Base-by-base conservation (phyloP, 2,888 invertebrate genomes). In the Apamea monoglypha region DNA sequence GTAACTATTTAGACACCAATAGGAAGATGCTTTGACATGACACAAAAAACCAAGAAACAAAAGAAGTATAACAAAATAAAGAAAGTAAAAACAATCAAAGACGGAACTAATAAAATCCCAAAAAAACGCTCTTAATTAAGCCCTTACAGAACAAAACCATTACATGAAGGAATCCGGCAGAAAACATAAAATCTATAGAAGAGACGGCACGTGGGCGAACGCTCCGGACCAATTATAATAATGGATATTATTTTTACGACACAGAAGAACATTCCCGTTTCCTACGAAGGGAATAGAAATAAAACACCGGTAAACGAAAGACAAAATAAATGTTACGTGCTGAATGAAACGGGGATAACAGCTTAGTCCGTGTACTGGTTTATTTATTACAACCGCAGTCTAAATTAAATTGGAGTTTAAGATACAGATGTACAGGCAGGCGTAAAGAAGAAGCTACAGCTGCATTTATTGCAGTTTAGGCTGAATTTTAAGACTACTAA, bases 181-280 rank as follows among this genome's bases (percentile, higher is more conserved):
- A 85, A 90, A 91, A 92, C 91, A 92, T 91, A 92, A 92, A 88
- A 92, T 92, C 91, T 92, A 93, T 92, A 92, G 92, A 89, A 85
- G 87, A 84, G 72, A 88, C 89, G 86, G 87, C 93, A 93, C 93
- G 93, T 93, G 92, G 89, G 82, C 72, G 69, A 82, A 64, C 85
- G 56, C 84, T 79, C 87, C 90, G 91, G 84, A 90, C 95, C 94
- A 95, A 96, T 96, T 96, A 95, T 94, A 95, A 95, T 94, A 95
- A 95, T 94, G 93, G 93, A 94, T 94, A 95, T 95, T 94, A 95
- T 95, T 95, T 95, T 94, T 94, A 95, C 94, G 94, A 94, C 93
- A 91, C 93, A 88, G 89, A 90, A 90, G 87, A 93, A 92, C 93
- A 91, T 92, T 93, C 91, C 88, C 80, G 88, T 91, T 92, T 92